Base-by-base conservation (phyloP, 2,113 vertebrate species). In the Sclerurus mexicanus region DNA sequence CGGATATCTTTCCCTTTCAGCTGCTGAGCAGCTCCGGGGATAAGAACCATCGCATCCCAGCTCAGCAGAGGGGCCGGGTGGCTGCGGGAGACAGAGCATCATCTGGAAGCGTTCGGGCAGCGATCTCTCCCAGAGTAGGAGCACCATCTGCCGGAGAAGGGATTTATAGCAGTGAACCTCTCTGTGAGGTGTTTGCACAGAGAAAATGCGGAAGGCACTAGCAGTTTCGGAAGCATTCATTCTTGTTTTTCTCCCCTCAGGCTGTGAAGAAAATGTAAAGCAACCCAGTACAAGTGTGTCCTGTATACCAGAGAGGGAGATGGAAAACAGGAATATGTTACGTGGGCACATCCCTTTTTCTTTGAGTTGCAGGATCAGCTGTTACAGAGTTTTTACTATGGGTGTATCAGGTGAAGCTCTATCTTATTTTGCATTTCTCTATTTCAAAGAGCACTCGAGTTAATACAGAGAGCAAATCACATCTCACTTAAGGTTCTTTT, bases 91-190 rank as follows among this genome's bases (percentile, higher is more conserved):
- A 53, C 17, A 4, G 27, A 82, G 74, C 77, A 23, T 2, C 77
- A 3, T 8, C 77, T 3, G 42, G 22, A 5, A 24, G 37, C 13
- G 0, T 1, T 42, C 22, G 4, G 52, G 27, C 18, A 81, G 17
- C n/a, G 30, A 22, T 68, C 55, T 89, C 90, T 78, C 15, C 63
- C 86, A 5, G 95, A 76, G 72, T 95, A 89, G 91, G 67, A 97
- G 93, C 96, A 83, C 97, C 96, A 97, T 90, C 97, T 96, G 69
- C 92, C 67, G 97, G 96, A 23, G 14, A 71, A 59, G 19, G 33
- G 39, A 39, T 78, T 89, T 37, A 83, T 53, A 58, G 88, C 92
- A 85, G 21, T 33, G 33, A 67, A 13, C 3, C 67, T 53, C 30
- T 18, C 0, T 0, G 6, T 0, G 4, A 46, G 46, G 20, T 6